Base-by-base conservation (phyloP, 2,888 invertebrate genomes). In the Teleogryllus oceanicus region DNA sequence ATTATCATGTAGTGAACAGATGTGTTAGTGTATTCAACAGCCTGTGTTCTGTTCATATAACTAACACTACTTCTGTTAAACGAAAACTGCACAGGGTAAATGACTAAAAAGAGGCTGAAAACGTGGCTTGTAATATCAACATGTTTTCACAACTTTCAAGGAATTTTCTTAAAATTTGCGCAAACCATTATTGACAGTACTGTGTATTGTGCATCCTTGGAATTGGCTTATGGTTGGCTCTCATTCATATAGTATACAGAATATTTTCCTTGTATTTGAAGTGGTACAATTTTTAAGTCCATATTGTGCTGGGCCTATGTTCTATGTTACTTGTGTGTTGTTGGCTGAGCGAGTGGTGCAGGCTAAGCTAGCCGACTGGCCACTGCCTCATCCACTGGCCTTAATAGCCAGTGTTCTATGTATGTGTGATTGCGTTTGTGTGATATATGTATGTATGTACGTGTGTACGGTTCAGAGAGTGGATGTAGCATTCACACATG, bases 71-170 rank as follows among this genome's bases (percentile, higher is more conserved):
- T 80, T 78, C 77, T 78, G 79, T 79, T 79, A 77, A 80, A 78
- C 80, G 81, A 82, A 82, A 83, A 80, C 81, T 83, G 83, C 83
- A 83, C 83, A 83, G 83, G 83, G 83, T 83, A 83, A 81, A 80
- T 81, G 83, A 82, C n/a, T 21, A 21, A 21, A 77, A 77, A 75
- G 62, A 62, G 81, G 81, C 80, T 82, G 81, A 79, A 81, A 79
- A 82, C 80, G 80, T 81, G 80, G 82, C 80, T 81, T 80, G 78
- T 81, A 80, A 77, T 82, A 78, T 79, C 24, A 75, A 78, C 20
- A 62, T 51, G 78, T 78, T 78, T 78, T 51, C 74, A n/a, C 50
- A 77, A 21, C 49, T 77, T 50, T n/a, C n/a, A 49, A 49, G 24
- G n/a, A 21, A 21, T 77, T 18, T 77, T 37, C n/a, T 37, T 21